Conservation (phyloP, 2,888 invertebrate species). For the Temnothorax rugatulus region DNA sequence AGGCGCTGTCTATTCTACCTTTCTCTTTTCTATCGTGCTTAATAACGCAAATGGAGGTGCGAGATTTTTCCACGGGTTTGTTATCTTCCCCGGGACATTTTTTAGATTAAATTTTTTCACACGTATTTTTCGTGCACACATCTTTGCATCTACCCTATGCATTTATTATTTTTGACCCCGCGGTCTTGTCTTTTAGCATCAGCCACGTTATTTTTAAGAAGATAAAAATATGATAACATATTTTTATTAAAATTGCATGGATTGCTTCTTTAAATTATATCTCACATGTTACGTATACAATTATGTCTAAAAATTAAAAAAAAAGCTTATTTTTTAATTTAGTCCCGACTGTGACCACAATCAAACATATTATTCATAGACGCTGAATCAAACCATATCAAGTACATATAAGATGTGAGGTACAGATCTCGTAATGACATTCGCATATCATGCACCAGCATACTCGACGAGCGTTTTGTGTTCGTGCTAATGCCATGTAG, state of each 20-base stretch:
- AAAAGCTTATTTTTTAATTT: not conserved
- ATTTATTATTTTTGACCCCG: not conserved
- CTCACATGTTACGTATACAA: not conserved
- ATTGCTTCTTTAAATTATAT: not conserved
- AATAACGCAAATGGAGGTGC: constrained; percentile 32
- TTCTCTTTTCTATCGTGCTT: not conserved
- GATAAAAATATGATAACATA: not conserved
- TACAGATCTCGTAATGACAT: constrained; percentile 8
- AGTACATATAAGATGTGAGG: not conserved
- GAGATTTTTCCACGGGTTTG: constrained; percentile 17
- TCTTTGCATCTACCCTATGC: not conserved
- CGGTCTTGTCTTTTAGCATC: not conserved
- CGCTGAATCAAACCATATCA: not conserved
- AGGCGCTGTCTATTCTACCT: not conserved
- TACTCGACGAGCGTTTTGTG: not conserved
- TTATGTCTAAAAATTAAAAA: not conserved
- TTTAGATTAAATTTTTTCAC: constrained; percentile 17
- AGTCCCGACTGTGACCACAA: not conserved
- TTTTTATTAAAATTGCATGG: not conserved
- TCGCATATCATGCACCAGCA: not conserved
- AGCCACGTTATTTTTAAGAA: not conserved
- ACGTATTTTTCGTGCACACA: not conserved
- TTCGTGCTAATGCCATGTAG: not conserved
- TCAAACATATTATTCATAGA: not conserved
- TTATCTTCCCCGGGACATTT: not conserved